Evolutionary conservation across 2,888 invertebrate species (phyloP), one percentile per base, ranked within the genome.

Genomic region (Antheraea assamensis): DNA sequence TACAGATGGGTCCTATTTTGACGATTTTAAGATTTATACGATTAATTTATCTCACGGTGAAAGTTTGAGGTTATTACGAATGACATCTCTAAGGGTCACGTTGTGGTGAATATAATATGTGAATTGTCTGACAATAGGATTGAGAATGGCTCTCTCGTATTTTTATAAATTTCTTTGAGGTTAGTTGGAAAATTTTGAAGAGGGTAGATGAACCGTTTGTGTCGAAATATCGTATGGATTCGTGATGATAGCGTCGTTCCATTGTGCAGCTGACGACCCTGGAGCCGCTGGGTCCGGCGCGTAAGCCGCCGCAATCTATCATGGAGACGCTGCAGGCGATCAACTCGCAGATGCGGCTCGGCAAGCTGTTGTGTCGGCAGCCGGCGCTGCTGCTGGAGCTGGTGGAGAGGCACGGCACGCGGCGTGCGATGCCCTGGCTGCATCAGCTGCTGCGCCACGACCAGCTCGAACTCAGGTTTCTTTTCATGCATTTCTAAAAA

Each of bases 401-500:
- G 76, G 99, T 99, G 88, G 98, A 98, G 82, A 92, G 98, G 31
- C 97, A 97, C 87, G 98, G 98, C 78, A 97, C 98, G 15, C 97
- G 98, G 0, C 97, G 98, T 79, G 98, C 99, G 64, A 98, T 99
- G 98, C 99, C 99, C 5, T 99, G 99, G 99, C 94, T 99, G 76
- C 98, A 98, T 15, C 98, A 99, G 88, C 95, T 99, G 76, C 98
- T 99, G 21, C 97, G 98, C 82, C 98, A 97, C 81, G 98, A 98
- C 79, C 98, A 98, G 85, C 97, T 98, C 1, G 97, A 98, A 27
- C 95, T 97, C 61, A 96, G 94, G 95, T 95, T 15, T 19, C 19
- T 15, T 19, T 49, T 3, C 19, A 49, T 19, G 19, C 49, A 42
- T 1, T n/a, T n/a, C n/a, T n/a, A n/a, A n/a, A n/a, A n/a, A n/a